A percentile compares a stretch with the other conserved stretches of the same genome.
These are phyloP conservation scores for Ascidia mentula DNA, from an alignment of 23 tunicate species.

Conservation along the genomic window DNA sequence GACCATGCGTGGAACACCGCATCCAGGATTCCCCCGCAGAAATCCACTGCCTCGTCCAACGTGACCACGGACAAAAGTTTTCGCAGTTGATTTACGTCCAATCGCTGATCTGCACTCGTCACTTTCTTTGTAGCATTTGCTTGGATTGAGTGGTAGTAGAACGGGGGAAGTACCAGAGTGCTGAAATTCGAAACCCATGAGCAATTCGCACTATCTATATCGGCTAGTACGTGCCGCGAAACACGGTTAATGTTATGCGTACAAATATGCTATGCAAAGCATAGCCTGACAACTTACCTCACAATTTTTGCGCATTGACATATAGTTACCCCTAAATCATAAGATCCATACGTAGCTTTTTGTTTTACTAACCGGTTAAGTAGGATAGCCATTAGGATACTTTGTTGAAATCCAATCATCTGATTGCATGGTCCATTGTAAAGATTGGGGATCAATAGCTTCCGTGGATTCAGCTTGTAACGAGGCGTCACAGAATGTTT, in stretches of 20 bases:
- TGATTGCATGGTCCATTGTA: conserved; percentile 81
- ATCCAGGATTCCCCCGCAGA: conserved; percentile 8
- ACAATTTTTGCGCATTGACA: too few relatives aligned
- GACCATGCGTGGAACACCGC: background rate
- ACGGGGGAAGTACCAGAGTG: background rate
- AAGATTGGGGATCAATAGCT: conserved; percentile 37
- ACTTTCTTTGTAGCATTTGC: background rate
- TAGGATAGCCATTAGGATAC: conserved; percentile 44
- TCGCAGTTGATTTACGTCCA: conserved; percentile 5
- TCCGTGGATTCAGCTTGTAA: conserved; percentile 36
- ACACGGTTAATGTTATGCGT: too few relatives aligned
- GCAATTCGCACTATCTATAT: background rate
- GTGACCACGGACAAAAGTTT: conserved; percentile 1
- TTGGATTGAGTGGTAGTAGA: conserved; percentile 8
- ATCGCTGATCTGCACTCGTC: background rate
- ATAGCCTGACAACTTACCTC: too few relatives aligned
- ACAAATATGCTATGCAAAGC: too few relatives aligned
- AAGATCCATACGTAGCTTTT: too few relatives aligned
- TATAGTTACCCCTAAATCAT: too few relatives aligned
- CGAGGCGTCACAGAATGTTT: conserved; percentile 15
- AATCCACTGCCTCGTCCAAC: background rate
- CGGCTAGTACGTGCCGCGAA: too few relatives aligned
- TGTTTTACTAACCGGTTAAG: conserved; percentile 52
- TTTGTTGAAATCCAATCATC: conserved; percentile 67
- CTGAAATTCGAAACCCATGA: background rate